Conservation (phyloP, 2,888 invertebrate species). For the Epistrophe grossulariae region DNA sequence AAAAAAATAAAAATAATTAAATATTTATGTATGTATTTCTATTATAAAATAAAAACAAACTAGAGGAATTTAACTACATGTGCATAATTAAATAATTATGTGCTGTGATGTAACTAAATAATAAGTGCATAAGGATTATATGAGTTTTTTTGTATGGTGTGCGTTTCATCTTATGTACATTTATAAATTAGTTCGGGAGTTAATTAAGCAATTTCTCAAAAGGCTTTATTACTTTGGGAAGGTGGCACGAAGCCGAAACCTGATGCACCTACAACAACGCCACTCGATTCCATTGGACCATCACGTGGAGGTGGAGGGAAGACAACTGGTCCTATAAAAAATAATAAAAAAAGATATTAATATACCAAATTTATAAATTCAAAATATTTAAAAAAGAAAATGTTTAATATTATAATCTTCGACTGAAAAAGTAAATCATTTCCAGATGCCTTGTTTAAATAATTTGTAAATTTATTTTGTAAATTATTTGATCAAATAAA, state of each 20-base stretch:
- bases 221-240: slow-evolving; percentile 77
- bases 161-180: slow-evolving; percentile 43
- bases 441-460: too few relatives aligned
- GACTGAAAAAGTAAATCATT: too few relatives aligned
- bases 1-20: slow-evolving; percentile 1
- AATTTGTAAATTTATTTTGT: too few relatives aligned
- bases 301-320: slow-evolving; percentile 90
- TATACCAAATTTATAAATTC: neutral
- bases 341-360: neutral
- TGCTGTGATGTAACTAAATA: slow-evolving; percentile 40
- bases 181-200: slow-evolving; percentile 21
- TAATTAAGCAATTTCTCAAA: slow-evolving; percentile 41
- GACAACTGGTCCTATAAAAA: slow-evolving; percentile 89
- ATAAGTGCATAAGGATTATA: slow-evolving; percentile 52
- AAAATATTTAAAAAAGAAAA: too few relatives aligned
- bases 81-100: slow-evolving; percentile 42
- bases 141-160: neutral
- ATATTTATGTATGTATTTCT: neutral
- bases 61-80: slow-evolving; percentile 40
- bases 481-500: too few relatives aligned
- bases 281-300: slow-evolving; percentile 90
- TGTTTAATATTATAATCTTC: too few relatives aligned
- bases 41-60: neutral
- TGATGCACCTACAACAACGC: slow-evolving; percentile 92
- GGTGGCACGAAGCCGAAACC: slow-evolving; percentile 94